Conservation (phyloP, 1,140 invertebrate species). For the Telenomus remus region DNA sequence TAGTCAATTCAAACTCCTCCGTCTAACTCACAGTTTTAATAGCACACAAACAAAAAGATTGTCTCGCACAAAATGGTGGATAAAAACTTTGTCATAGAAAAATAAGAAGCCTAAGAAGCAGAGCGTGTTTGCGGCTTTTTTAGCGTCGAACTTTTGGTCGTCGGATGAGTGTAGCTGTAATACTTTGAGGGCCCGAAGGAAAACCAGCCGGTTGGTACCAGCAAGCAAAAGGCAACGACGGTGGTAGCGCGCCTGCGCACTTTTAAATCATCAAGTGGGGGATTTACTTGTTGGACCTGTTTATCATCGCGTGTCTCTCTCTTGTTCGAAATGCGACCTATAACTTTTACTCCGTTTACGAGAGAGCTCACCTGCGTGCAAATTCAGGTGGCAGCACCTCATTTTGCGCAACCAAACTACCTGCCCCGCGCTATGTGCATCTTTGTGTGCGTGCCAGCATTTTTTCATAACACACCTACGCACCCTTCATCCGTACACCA, state of each 20-base stretch:
- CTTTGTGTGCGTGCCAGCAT: conserved; percentile 6
- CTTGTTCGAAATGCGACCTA: conserved; percentile 16
- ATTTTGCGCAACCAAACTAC: conserved; percentile 40
- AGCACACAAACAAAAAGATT: too few species aligned
- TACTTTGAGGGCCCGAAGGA: conserved; percentile 64
- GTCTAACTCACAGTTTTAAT: conserved; percentile 5
- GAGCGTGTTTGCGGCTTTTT: conserved; percentile 40
- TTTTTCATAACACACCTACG: conserved; percentile 19
- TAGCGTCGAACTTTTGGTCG: conserved; percentile 46
- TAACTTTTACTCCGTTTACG: conserved; percentile 18
- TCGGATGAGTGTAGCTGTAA: conserved; percentile 42
- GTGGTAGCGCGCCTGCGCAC: conserved; percentile 36
- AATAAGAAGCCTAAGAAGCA: too few species aligned
- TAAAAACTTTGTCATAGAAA: neutral
- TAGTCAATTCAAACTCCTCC: conserved; percentile 10
- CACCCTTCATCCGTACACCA: too few species aligned
- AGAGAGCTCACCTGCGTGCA: conserved; percentile 60
- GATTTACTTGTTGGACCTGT: conserved; percentile 59
- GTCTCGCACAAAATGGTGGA: too few species aligned
- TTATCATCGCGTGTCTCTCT: conserved; percentile 28
- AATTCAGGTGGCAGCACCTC: conserved; percentile 69
- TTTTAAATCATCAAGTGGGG: conserved; percentile 27
- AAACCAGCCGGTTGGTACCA: conserved; percentile 38
- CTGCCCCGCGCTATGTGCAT: conserved; percentile 15
- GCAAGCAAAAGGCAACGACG: conserved; percentile 51